phyloP scores from a whole-genome alignment of 2,113 vertebrate genomes.

The Barnardius zonarius region DNA sequence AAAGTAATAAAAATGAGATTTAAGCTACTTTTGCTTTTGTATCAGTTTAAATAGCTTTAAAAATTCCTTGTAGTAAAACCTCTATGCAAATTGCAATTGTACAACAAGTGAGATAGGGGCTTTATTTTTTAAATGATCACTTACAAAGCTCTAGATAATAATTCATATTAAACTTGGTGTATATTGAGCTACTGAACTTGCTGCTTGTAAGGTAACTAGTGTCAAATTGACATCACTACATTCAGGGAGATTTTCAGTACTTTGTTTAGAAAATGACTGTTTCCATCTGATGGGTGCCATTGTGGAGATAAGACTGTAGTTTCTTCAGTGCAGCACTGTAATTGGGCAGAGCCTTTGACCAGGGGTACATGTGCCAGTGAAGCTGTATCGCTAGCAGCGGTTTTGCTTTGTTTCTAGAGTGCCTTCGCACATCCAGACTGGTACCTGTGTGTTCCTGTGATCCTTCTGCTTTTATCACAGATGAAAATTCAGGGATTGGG shows the following conservation, averaged over 20 bases:
- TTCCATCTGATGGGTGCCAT: not conserved
- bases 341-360: not conserved
- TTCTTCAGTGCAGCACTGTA: accelerated
- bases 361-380: accelerated
- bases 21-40: not conserved
- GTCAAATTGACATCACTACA: accelerated
- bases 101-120: not conserved
- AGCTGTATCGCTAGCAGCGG: not conserved
- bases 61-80: not conserved
- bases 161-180: not conserved
- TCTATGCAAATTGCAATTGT: not conserved
- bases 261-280: not conserved
- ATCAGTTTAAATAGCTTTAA: not conserved
- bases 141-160: not conserved
- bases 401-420: not conserved
- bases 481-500: accelerated
- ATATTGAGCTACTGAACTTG: not conserved
- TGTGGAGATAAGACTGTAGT: not conserved
- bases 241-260: not conserved
- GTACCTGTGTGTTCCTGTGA: accelerated
- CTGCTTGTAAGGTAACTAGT: not conserved
- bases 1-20: not conserved
- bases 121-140: not conserved
- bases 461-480: not conserved
- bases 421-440: accelerated